Percentiles rank a stretch among this genome's conserved stretches.
Evolutionary conservation across 2,888 invertebrate species (phyloP).

Genomic region (Agrochola macilenta): DNA sequence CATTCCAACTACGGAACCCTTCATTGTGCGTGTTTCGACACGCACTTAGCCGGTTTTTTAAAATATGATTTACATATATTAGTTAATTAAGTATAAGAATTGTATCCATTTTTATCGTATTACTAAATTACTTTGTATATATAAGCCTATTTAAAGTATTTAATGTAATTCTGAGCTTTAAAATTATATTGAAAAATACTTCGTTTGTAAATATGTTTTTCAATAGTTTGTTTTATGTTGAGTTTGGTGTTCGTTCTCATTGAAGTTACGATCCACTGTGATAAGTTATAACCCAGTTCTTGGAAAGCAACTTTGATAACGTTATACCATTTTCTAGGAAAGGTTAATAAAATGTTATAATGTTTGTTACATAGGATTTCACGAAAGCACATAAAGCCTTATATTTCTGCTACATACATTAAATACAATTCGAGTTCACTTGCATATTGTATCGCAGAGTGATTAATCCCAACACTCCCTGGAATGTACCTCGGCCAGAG

Average conservation of each 20-base stretch:
- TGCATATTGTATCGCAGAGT: slow-evolving; percentile 54
- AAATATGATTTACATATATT: background rate
- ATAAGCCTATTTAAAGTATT: background rate
- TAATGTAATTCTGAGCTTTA: too few relatives aligned
- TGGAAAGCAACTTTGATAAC: background rate
- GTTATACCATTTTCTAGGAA: background rate
- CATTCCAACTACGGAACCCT: too few relatives aligned
- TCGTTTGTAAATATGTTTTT: background rate
- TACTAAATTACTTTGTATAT: background rate
- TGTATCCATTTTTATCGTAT: background rate
- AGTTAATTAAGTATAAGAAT: background rate
- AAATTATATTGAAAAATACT: background rate
- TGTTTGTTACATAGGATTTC: background rate
- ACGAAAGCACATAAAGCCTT: slow-evolving; percentile 3
- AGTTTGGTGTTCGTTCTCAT: background rate
- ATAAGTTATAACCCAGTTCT: background rate
- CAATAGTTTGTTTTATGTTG: background rate
- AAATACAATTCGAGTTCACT: slow-evolving; percentile 30
- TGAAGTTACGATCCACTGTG: background rate
- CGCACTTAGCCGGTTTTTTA: too few relatives aligned
- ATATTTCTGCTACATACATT: background rate
- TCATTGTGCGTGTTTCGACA: too few relatives aligned
- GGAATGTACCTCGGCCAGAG: slow-evolving; percentile 56
- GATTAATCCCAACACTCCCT: slow-evolving; percentile 58
- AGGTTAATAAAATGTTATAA: background rate